phyloP scores from a whole-genome alignment of 1,140 invertebrate species.

The Drosophila nigromelanica region DNA sequence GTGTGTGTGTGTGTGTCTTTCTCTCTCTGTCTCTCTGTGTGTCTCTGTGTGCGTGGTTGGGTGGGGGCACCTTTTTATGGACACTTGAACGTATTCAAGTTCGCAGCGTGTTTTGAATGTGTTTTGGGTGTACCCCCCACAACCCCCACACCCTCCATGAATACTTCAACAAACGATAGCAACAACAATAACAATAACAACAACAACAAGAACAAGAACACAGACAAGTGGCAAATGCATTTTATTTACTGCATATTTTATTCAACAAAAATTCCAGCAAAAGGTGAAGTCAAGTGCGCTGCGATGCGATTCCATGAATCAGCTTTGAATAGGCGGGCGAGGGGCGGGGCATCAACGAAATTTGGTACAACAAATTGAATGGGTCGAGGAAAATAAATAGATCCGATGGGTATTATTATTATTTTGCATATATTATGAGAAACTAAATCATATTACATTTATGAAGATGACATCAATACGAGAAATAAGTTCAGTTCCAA shows the following conservation, averaged over 20 bases:
- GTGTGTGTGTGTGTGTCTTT: slow-evolving; percentile 3
- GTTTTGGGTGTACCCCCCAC: slow-evolving; percentile 53
- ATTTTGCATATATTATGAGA: not conserved
- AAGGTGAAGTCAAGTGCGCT: slow-evolving; percentile 57
- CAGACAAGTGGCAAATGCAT: slow-evolving; percentile 64
- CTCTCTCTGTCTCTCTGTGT: slow-evolving; percentile 1
- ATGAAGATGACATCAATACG: not conserved
- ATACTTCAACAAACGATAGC: too few relatives aligned
- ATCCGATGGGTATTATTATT: not conserved
- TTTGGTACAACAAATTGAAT: slow-evolving; percentile 20
- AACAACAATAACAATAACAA: slow-evolving; percentile 7
- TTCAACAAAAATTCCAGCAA: slow-evolving; percentile 30
- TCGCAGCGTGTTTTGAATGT: slow-evolving; percentile 72
- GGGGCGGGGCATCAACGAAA: slow-evolving; percentile 31
- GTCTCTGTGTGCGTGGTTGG: not conserved
- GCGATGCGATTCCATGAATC: slow-evolving; percentile 16
- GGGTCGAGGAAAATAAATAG: not conserved
- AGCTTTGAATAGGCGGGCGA: slow-evolving; percentile 14
- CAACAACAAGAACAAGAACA: not conserved
- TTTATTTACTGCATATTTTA: slow-evolving; percentile 70
- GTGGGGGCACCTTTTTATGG: slow-evolving; percentile 54
- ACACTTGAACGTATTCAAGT: slow-evolving; percentile 75
- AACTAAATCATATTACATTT: slow-evolving; percentile 10
- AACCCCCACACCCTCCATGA: not conserved
- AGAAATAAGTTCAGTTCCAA: too few relatives aligned